A percentile compares a stretch with the other conserved stretches of the same genome.
phyloP scores from a whole-genome alignment of 2,113 vertebrate species.

The Cichladusa arquata region DNA sequence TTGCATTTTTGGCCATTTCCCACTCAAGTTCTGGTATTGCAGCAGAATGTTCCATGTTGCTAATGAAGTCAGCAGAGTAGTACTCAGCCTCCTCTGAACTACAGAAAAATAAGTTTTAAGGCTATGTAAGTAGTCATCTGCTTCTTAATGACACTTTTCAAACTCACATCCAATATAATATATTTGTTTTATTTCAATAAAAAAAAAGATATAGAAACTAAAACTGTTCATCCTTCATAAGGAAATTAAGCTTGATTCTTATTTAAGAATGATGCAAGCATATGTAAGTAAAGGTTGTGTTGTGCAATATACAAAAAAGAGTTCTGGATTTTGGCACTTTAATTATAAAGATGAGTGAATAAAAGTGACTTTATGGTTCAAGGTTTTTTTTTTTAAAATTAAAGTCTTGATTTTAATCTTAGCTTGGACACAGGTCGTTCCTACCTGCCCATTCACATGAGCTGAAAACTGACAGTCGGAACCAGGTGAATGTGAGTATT shows the following conservation, averaged over 20 bases:
- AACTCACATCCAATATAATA: neutral
- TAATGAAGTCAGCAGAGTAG: neutral
- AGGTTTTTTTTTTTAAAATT: neutral
- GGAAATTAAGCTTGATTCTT: neutral
- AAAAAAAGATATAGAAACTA: neutral
- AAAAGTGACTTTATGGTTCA: neutral
- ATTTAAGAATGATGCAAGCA: neutral
- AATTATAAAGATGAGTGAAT: neutral
- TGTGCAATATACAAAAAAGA: neutral
- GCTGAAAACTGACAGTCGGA: neutral
- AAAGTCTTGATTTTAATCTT: neutral
- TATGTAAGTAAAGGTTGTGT: neutral
- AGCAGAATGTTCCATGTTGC: neutral
- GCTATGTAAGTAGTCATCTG: neutral
- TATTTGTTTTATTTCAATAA: neutral
- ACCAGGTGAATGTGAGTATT: neutral
- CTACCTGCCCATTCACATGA: neutral
- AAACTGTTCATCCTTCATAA: neutral
- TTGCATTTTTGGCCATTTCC: neutral
- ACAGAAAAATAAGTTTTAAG: neutral
- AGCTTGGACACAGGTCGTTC: neutral
- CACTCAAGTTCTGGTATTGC: neutral
- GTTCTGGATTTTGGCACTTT: neutral
- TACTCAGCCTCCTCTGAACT: neutral
- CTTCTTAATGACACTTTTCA: neutral